Base-by-base conservation (phyloP, 1,140 invertebrate species). In the Littorina saxatilis region DNA sequence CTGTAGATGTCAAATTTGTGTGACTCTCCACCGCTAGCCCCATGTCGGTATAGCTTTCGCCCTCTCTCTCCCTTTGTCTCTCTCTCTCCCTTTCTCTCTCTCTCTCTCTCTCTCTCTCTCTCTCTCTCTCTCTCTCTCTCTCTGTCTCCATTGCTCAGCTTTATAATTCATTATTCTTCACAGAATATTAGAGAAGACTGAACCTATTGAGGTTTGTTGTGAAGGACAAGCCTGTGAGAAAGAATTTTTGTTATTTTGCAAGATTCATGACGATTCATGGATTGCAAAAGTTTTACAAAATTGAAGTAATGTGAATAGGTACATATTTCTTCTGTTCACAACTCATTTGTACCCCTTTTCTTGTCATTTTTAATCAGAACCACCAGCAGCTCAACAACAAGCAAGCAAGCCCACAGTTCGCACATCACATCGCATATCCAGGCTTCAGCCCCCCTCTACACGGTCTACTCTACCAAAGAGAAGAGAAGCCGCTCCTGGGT, bases 41-140 rank as follows among this genome's bases (percentile, higher is more conserved):
- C n/a, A 35, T 81, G 37, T n/a, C n/a, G n/a, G n/a, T n/a, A n/a
- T n/a, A n/a, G n/a, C n/a, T n/a, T n/a, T n/a, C n/a, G n/a, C n/a
- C 81, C 40, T 52, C 58, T 74, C 66, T 81, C 27, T 63, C 52
- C 39, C 47, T 75, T 52, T 32, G 47, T 74, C 68, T 66, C 27
- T 55, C 37, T 58, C 50, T 83, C 52, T 68, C 13, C 47, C 55
- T 82, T 35, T 68, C 29, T 76, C 55, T 83, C 39, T 81, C 72
- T 81, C 70, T 75, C 39, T 66, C 50, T 75, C 68, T 81, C 52
- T 66, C 72, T 81, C 17, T 75, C 72, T 81, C 55, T 75, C 72
- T 74, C 35, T 82, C 52, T 82, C 79, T 61, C n/a, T 73, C 68
- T 40, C 50, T 29, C 58, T 61, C 20, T 82, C 40, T 81, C 35